Evolutionary conservation across 2,888 invertebrate genomes (phyloP).

Genomic region (Phyllotreta cruciferae): DNA sequence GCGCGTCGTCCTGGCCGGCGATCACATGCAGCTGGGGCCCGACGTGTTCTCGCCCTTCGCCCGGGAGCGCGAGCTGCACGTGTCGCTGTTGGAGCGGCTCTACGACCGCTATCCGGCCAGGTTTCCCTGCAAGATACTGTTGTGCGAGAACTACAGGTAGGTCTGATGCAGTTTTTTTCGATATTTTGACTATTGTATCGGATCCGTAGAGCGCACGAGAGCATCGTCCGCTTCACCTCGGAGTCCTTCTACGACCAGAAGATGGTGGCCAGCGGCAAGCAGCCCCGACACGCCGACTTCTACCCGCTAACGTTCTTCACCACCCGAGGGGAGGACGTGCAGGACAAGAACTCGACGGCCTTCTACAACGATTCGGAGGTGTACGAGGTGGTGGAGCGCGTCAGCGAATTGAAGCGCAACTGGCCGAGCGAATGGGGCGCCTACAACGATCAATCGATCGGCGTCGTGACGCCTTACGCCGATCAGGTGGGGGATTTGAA

Average conservation of each 20-base stretch:
- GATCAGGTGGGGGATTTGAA: slow-evolving; percentile 65
- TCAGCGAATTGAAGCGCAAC: slow-evolving; percentile 71
- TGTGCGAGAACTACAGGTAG: slow-evolving; percentile 79
- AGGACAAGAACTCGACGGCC: slow-evolving; percentile 79
- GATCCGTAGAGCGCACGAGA: slow-evolving; percentile 68
- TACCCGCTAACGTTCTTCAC: slow-evolving; percentile 83
- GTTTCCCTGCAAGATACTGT: slow-evolving; percentile 79
- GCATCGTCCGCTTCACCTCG: slow-evolving; percentile 82
- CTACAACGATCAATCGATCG: slow-evolving; percentile 77
- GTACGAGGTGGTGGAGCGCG: slow-evolving; percentile 79
- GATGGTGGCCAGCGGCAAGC: slow-evolving; percentile 75
- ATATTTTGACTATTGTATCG: too few relatives aligned
- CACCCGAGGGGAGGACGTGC: slow-evolving; percentile 79
- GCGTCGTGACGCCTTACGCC: slow-evolving; percentile 84
- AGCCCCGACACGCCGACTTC: slow-evolving; percentile 72
- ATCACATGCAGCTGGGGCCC: slow-evolving; percentile 82
- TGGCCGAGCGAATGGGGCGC: slow-evolving; percentile 83
- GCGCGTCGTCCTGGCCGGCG: slow-evolving; percentile 81
- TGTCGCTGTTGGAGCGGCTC: slow-evolving; percentile 78
- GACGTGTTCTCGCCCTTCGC: slow-evolving; percentile 80
- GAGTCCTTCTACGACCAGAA: slow-evolving; percentile 82
- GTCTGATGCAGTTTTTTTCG: too few relatives aligned
- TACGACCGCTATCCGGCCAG: slow-evolving; percentile 75
- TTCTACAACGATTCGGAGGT: slow-evolving; percentile 81
- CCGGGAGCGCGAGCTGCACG: slow-evolving; percentile 72